Conservation (phyloP, 2,797 vertebrate species). For the Epinephelus awoara region DNA sequence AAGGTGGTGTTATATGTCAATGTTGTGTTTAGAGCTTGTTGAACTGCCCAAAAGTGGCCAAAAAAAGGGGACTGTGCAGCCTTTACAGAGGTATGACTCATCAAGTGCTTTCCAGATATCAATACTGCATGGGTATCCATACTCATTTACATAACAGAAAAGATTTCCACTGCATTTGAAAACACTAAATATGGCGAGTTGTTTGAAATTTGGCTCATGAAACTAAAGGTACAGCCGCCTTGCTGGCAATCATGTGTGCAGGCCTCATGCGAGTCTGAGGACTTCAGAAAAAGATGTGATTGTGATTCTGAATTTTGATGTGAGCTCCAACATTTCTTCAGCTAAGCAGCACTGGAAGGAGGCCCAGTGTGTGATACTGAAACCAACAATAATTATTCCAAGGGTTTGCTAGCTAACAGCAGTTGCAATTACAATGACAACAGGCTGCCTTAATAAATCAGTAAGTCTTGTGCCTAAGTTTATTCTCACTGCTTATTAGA, state of each 20-base stretch:
- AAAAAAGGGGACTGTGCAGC: background rate
- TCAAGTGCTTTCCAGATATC: background rate
- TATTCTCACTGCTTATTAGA: constrained; percentile 75
- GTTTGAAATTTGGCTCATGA: background rate
- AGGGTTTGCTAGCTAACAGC: constrained; percentile 63
- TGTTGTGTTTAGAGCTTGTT: constrained; percentile 3
- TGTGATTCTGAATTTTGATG: constrained; percentile 11
- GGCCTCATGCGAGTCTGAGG: background rate
- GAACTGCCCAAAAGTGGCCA: background rate
- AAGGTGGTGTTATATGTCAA: background rate
- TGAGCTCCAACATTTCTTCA: constrained; percentile 31
- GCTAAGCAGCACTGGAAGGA: constrained; percentile 35
- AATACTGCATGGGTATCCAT: background rate
- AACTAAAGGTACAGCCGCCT: background rate
- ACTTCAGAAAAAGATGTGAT: constrained; percentile 15
- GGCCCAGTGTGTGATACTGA: constrained; percentile 48
- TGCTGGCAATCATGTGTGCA: background rate
- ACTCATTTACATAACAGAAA: background rate
- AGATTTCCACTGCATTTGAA: background rate
- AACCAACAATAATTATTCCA: constrained; percentile 64
- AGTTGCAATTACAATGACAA: constrained; percentile 70
- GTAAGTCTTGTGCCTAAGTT: constrained; percentile 54
- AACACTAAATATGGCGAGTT: background rate
- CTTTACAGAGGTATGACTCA: background rate
- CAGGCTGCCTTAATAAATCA: constrained; percentile 75